phyloP scores from a whole-genome alignment of 2,113 vertebrate species.

The Arothron firmamentum region DNA sequence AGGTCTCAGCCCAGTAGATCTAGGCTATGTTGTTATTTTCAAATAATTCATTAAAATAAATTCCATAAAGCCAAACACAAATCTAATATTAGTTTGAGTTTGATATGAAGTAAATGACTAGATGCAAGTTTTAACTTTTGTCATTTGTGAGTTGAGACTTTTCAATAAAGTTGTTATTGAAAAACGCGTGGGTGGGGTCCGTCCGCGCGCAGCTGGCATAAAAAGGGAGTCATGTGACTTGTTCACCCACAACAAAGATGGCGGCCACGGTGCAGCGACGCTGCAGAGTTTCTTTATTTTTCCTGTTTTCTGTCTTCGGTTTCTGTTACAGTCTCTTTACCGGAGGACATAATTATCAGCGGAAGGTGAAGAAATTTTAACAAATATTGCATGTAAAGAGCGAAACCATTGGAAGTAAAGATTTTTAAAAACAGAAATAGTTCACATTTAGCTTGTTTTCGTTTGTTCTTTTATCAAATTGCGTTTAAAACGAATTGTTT shows the following conservation, averaged over 20 bases:
- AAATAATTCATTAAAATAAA: no score
- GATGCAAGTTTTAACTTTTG: no score
- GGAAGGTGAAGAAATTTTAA: conserved; percentile 25
- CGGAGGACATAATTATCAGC: not conserved
- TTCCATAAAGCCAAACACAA: no score
- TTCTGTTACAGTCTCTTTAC: not conserved
- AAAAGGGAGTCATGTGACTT: conserved; percentile 34
- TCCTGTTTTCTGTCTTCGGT: not conserved
- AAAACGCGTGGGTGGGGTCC: conserved; percentile 4
- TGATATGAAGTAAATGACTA: not conserved
- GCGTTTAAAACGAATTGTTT: no score
- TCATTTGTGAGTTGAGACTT: no score
- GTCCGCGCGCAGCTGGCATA: conserved; percentile 23
- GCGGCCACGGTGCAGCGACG: not conserved
- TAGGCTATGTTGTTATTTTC: no score
- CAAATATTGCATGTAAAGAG: not conserved
- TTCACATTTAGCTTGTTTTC: no score
- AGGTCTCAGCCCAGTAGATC: no score
- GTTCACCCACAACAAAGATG: conserved; percentile 39
- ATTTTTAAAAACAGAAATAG: no score
- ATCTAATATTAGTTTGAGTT: no score
- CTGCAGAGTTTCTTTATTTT: not conserved
- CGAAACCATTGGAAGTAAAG: not conserved
- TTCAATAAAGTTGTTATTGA: not conserved
- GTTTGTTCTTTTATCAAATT: no score